Conservation (phyloP, 2,113 vertebrate species). For the Menidia beryllina region DNA sequence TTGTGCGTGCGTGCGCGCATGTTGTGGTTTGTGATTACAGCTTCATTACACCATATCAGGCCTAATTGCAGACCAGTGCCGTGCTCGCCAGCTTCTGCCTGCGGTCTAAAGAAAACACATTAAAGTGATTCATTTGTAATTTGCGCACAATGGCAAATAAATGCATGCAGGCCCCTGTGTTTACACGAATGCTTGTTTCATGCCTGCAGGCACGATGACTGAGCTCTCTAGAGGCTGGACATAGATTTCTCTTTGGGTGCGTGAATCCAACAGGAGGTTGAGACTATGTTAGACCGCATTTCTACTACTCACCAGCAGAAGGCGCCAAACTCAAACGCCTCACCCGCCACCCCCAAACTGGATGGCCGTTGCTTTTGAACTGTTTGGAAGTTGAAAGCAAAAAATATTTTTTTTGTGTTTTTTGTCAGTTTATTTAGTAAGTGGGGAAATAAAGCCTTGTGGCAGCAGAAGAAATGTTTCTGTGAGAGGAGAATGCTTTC, state of each 20-base stretch:
- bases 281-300: background rate
- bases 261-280: no score
- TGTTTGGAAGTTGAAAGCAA: background rate
- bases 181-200: background rate
- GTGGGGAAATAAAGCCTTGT: no score
- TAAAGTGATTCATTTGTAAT: slow-evolving; percentile 48
- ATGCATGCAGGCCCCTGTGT: background rate
- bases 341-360: background rate
- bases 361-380: background rate
- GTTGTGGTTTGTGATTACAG: slow-evolving; percentile 34
- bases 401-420: no score
- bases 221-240: background rate
- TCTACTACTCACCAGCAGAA: slow-evolving; percentile 56
- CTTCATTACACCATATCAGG: slow-evolving; percentile 43
- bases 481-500: no score
- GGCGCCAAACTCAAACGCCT: slow-evolving; percentile 37
- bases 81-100: slow-evolving; percentile 26
- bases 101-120: slow-evolving; percentile 56
- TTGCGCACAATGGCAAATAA: slow-evolving; percentile 30
- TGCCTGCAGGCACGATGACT: background rate
- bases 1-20: background rate
- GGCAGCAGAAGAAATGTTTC: no score
- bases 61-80: slow-evolving; percentile 26
- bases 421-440: no score
- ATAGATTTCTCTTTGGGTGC: no score